Conservation (phyloP, 2,888 invertebrate genomes). For the Pristionchus maxplancki region DNA sequence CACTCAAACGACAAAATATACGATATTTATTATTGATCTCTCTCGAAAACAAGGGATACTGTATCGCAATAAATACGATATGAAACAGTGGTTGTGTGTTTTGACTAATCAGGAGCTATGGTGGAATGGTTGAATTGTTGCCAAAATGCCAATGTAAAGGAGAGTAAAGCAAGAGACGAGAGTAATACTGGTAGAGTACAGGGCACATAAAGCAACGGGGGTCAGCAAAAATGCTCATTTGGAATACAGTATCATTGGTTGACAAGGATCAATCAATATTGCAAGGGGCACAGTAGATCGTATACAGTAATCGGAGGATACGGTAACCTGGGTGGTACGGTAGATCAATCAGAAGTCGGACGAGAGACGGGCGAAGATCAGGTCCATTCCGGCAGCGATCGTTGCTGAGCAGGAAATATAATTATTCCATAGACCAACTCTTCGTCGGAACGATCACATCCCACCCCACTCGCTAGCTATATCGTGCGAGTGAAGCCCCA, state of each 20-base stretch:
- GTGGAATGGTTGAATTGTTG: neutral
- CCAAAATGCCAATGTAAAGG: neutral
- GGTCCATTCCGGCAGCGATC: constrained; percentile 52
- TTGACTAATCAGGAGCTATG: neutral
- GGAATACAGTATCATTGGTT: neutral
- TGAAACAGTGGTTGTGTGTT: neutral
- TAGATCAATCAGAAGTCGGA: constrained; percentile 37
- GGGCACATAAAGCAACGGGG: neutral
- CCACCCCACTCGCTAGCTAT: neutral
- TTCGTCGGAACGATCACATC: too few species aligned
- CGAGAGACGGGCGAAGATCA: constrained; percentile 49
- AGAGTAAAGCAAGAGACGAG: neutral
- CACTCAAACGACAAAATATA: neutral
- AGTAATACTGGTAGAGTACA: neutral
- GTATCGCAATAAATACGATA: constrained; percentile 34
- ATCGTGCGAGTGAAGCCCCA: neutral
- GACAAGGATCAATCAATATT: constrained; percentile 5
- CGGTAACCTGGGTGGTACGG: constrained; percentile 6
- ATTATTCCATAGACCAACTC: neutral
- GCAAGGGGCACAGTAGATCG: neutral
- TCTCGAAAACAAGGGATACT: neutral
- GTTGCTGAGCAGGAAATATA: constrained; percentile 29
- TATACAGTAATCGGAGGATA: neutral
- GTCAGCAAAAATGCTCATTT: neutral
- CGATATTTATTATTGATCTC: constrained; percentile 37